phyloP scores from a whole-genome alignment of 2,888 invertebrate genomes.

The Dicyrtoma fusca region DNA sequence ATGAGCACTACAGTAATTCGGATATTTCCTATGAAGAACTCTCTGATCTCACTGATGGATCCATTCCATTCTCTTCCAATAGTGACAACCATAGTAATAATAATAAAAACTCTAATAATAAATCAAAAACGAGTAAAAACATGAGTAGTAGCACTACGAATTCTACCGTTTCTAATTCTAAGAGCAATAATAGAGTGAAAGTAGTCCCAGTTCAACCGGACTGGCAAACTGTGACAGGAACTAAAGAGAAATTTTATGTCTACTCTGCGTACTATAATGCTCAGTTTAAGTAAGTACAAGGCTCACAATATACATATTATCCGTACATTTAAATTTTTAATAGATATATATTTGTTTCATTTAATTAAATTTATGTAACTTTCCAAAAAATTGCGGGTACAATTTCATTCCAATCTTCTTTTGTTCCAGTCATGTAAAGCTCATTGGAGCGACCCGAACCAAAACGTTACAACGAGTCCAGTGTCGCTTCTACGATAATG shows the following conservation, averaged over 20 bases:
- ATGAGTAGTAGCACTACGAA: constrained; percentile 5
- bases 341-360: not conserved
- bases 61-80: constrained; percentile 16
- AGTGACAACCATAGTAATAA: constrained; percentile 11
- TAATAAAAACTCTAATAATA: constrained; percentile 21
- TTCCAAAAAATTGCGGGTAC: not conserved
- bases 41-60: too few relatives aligned
- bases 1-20: constrained; percentile 48
- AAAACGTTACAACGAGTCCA: constrained; percentile 60
- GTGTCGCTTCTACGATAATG: constrained; percentile 55
- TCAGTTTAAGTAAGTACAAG: constrained; percentile 51
- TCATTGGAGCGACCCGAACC: constrained; percentile 88
- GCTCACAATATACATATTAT: not conserved
- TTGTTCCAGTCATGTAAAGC: constrained; percentile 64
- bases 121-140: constrained; percentile 7
- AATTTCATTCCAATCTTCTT: constrained; percentile 10
- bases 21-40: constrained; percentile 55
- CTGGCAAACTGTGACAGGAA: constrained; percentile 60
- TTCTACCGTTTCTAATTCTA: not conserved
- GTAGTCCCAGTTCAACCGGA: constrained; percentile 43
- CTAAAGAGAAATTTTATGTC: constrained; percentile 75
- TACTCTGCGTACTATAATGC: constrained; percentile 86
- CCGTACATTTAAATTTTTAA: not conserved
- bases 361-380: not conserved
- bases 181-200: constrained; percentile 19